Conservation (phyloP, 2,113 vertebrate species). For the Hippocampus abdominalis region DNA sequence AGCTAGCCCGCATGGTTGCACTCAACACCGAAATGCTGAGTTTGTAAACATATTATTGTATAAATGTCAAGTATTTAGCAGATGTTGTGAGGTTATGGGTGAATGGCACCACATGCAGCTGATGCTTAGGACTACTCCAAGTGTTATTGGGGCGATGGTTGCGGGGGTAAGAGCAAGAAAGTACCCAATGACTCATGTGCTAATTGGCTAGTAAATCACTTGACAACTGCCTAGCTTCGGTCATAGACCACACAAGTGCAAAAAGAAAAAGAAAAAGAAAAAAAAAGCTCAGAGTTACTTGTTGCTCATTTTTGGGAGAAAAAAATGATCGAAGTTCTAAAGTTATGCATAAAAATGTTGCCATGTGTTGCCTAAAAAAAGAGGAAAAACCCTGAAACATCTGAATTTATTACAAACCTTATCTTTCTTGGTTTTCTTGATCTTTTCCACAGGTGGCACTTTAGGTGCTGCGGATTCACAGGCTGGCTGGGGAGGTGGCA, state of each 20-base stretch:
- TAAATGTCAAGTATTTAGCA: background rate
- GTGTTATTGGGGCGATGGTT: background rate
- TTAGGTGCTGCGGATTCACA: slow-evolving; percentile 68
- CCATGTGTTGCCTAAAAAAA: no score
- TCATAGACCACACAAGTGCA: background rate
- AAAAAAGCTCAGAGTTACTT: background rate
- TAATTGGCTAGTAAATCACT: background rate
- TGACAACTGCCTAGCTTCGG: background rate
- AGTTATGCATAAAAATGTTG: no score
- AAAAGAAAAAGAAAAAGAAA: background rate
- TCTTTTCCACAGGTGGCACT: slow-evolving; percentile 74
- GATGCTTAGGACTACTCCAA: background rate
- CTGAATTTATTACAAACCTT: slow-evolving; percentile 72
- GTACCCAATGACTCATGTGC: background rate
- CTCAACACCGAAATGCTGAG: background rate
- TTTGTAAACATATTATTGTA: background rate
- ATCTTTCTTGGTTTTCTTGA: slow-evolving; percentile 85
- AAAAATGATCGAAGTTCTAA: no score
- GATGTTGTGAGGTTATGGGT: background rate
- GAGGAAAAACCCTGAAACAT: background rate
- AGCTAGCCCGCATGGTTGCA: background rate
- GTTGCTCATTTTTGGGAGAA: background rate
- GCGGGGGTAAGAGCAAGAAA: background rate
- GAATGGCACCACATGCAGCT: background rate
- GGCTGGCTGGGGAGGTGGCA: slow-evolving; percentile 62